phyloP scores from a whole-genome alignment of 2,888 invertebrate species.

The Aromia moschata region DNA sequence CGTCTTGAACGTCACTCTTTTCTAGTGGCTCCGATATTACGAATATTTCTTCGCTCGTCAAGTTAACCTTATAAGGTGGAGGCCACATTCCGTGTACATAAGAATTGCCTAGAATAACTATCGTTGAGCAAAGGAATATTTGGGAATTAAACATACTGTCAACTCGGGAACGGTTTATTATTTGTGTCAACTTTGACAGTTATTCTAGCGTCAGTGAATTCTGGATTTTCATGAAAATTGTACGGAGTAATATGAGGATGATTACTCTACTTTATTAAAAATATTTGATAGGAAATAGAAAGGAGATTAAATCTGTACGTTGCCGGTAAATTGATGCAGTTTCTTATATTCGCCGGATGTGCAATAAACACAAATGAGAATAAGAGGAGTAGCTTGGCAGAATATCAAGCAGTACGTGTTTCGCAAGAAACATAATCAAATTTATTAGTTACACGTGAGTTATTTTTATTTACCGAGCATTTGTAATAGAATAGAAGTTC shows the following conservation, averaged over 20 bases:
- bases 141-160: no score
- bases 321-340: background rate
- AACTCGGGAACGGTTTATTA: no score
- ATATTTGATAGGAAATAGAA: no score
- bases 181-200: no score
- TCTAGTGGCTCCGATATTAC: constrained; percentile 57
- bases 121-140: no score
- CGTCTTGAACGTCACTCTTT: constrained; percentile 57
- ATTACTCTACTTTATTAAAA: no score
- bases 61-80: constrained; percentile 57
- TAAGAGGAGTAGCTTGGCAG: constrained; percentile 7
- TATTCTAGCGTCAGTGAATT: no score
- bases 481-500: constrained; percentile 6
- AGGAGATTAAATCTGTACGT: background rate
- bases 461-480: constrained; percentile 1
- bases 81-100: constrained; percentile 53
- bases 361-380: constrained; percentile 10
- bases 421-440: constrained; percentile 9
- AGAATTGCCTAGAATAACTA: background rate
- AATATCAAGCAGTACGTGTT: constrained; percentile 7
- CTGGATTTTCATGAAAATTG: background rate
- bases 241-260: no score
- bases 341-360: constrained; percentile 1
- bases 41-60: constrained; percentile 58
- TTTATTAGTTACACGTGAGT: constrained; percentile 16